Base-by-base conservation (phyloP, 2,113 vertebrate species). In the Cyanoderma ruficeps region DNA sequence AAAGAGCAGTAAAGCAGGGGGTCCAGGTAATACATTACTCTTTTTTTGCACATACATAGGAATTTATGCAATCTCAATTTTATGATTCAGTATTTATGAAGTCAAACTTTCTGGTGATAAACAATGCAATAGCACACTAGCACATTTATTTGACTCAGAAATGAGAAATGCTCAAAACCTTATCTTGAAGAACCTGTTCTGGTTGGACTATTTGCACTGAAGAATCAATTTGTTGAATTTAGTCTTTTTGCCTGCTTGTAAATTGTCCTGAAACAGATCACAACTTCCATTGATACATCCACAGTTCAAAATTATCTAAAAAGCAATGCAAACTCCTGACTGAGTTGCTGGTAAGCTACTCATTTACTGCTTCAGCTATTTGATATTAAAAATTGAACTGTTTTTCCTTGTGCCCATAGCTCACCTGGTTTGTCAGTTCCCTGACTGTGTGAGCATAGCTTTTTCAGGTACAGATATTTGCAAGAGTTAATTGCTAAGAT, bases 241-340 rank as follows among this genome's bases (percentile, higher is more conserved):
- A 74, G 80, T 68, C 50, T 39, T 90, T 94, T 88, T 90, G 35
- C 78, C 42, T 80, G 49, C 56, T 72, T 69, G 46, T 82, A 94
- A 92, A 76, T 95, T 83, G 82, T 86, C 71, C 82, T 80, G 63
- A 90, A 93, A 70, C 50, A 80, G 57, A 91, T 94, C 87, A 83
- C 78, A 89, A 47, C 56, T 91, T 91, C 74, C 70, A 70, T 47
- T 71, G 85, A 86, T 61, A 63, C 17, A 49, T 47, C 71, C 87
- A 90, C 67, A 50, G 60, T 87, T 93, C 79, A 85, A 83, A 96
- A 85, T 83, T 80, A 88, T 86, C 91, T 91, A 71, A 67, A 65
- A 83, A 83, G 59, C 64, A 83, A 56, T 27, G 60, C 90, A 92
- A 78, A 78, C 71, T 86, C 85, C n/a, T 68, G 64, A n/a, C n/a